Percentiles rank a stretch among this genome's conserved stretches.
Conservation (phyloP, 2,113 vertebrate species). For the Paramormyrops kingsleyae region DNA sequence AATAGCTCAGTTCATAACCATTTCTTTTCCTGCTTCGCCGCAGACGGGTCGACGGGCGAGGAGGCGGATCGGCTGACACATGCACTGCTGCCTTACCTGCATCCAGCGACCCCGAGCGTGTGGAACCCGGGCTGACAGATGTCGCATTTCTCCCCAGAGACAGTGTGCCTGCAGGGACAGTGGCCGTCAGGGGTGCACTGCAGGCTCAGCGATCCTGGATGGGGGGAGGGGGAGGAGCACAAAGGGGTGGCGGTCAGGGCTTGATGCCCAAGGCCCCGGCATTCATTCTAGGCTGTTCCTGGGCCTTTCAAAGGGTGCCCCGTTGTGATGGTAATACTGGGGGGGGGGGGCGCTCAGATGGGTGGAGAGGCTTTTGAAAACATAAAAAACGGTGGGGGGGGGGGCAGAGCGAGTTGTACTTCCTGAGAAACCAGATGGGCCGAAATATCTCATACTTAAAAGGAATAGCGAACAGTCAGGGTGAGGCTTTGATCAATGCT, state of each 20-base stretch:
- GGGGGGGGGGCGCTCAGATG: background rate
- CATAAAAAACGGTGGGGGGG: background rate
- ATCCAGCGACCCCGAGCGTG: conserved; percentile 79
- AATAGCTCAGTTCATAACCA: background rate
- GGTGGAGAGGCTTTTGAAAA: conserved; percentile 2
- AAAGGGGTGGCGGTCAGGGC: background rate
- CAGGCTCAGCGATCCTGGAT: conserved; percentile 68
- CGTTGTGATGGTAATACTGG: background rate
- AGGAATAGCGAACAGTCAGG: conserved; percentile 31
- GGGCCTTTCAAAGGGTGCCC: background rate
- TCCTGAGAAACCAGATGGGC: conserved; percentile 15
- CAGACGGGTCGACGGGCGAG: background rate
- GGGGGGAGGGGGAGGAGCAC: background rate
- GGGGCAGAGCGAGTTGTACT: background rate
- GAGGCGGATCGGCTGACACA: background rate
- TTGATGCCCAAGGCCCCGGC: background rate
- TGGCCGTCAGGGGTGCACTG: conserved; percentile 70
- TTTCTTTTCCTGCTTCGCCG: background rate
- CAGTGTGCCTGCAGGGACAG: conserved; percentile 70
- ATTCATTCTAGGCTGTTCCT: background rate
- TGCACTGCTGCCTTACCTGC: conserved; percentile 68
- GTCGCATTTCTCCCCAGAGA: conserved; percentile 82
- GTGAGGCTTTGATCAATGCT: conserved; percentile 42
- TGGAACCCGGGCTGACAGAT: conserved; percentile 76
- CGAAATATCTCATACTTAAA: conserved; percentile 20